Conservation (phyloP, 2,888 invertebrate species). For the Morpho helenor region DNA sequence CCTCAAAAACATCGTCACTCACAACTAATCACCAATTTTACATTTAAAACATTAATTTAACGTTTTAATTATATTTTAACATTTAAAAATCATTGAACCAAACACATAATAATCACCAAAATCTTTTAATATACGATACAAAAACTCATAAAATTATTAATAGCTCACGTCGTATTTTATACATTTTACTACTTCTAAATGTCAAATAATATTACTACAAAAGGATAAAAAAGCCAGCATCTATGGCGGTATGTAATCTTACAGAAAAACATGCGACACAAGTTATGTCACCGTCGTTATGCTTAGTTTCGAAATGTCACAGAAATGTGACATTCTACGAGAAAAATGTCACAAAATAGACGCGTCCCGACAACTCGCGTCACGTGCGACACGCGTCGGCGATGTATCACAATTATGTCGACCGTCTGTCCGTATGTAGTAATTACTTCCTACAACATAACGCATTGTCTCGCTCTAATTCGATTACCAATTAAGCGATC, state of each 20-base stretch:
- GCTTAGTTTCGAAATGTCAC: background rate
- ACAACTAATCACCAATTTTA: background rate
- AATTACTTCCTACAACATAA: constrained; percentile 52
- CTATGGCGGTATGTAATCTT: too few species aligned
- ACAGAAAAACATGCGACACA: too few species aligned
- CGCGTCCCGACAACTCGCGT: background rate
- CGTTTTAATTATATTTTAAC: too few species aligned
- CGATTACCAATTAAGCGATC: constrained; percentile 46
- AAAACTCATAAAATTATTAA: too few species aligned
- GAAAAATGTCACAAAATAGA: background rate
- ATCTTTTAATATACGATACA: background rate
- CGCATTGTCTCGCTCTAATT: constrained; percentile 55
- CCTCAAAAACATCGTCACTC: constrained; percentile 23
- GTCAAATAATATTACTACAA: too few species aligned
- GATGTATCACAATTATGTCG: constrained; percentile 51
- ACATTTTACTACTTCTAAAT: too few species aligned
- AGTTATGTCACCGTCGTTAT: too few species aligned
- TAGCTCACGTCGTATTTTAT: too few species aligned
- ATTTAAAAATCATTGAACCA: background rate
- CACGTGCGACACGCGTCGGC: constrained; percentile 17
- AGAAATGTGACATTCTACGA: background rate
- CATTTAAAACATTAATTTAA: background rate
- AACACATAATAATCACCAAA: background rate
- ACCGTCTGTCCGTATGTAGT: constrained; percentile 35
- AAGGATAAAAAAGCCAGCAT: too few species aligned